Evolutionary conservation across 2,113 vertebrate species (phyloP), one percentile per base, ranked within the genome.

Genomic region (Mustela lutreola): DNA sequence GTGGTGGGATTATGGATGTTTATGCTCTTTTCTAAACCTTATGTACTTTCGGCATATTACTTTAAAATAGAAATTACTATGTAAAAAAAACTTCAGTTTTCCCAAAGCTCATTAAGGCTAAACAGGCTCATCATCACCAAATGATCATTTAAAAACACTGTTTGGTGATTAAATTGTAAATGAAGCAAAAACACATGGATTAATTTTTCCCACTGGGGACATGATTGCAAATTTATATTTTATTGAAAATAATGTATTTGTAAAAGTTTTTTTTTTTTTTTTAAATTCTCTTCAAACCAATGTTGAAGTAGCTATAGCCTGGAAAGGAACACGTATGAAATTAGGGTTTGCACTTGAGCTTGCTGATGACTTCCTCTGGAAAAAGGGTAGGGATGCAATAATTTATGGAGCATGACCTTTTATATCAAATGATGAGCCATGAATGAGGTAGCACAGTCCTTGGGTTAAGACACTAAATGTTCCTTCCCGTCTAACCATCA

Each of bases 121-220:
- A 92, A 67, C 48, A 84, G 76, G 15, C 31, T 92, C 58, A 53
- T 56, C 5, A n/a, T 58, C 28, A 71, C 42, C 76, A 62, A 92
- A 71, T 1, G 70, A 71, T 53, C 12, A 3, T 86, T 96, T 92
- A 63, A 88, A 92, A 84, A 91, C 76, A 80, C 76, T 33, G 33
- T 88, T 81, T 79, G 84, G 42, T 94, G 96, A 95, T 97, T 96
- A 76, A 70, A 76, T 92, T 95, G 28, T 84, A 94, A 97, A 90
- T 87, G 91, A 97, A 79, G 87, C 39, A 53, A 95, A 97, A 90
- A 42, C 86, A 93, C 31, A 56, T 15, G 53, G 71, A 93, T 95
- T 94, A 53, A 78, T 81, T 96, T 91, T 97, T 94, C 80, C 88
- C 65, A 65, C 28, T 12, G 78, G 89, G 28, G 16, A 93, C 88